phyloP scores from a whole-genome alignment of 2,888 invertebrate species.

The Troilus luridus region DNA sequence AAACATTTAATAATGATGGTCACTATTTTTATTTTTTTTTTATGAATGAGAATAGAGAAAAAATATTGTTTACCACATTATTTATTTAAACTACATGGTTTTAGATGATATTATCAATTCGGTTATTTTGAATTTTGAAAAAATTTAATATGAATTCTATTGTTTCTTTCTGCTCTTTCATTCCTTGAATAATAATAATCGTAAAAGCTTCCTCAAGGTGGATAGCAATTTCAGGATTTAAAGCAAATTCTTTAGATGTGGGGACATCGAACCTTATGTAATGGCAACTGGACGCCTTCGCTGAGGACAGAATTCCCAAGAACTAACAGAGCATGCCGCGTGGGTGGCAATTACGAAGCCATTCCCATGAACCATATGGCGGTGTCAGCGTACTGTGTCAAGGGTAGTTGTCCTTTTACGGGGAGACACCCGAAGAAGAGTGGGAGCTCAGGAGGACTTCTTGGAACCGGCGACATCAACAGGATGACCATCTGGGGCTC shows the following conservation, averaged over 20 bases:
- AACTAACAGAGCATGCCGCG: slow-evolving; percentile 1
- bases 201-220: too few species aligned
- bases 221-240: not conserved
- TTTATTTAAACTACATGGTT: not conserved
- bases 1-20: not conserved
- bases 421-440: not conserved
- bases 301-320: not conserved
- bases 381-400: slow-evolving; percentile 33
- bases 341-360: slow-evolving; percentile 14
- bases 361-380: slow-evolving; percentile 46
- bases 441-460: slow-evolving; percentile 22
- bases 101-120: too few species aligned
- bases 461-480: not conserved
- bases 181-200: too few species aligned
- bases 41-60: not conserved
- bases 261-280: not conserved
- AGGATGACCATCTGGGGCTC: not conserved
- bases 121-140: too few species aligned
- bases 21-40: not conserved
- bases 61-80: not conserved
- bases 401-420: slow-evolving; percentile 43
- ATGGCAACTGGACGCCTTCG: not conserved
- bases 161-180: too few species aligned
- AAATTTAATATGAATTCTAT: too few species aligned
- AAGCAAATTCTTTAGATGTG: not conserved